phyloP scores from a whole-genome alignment of 1,140 invertebrate species.

The Linepithema humile region DNA sequence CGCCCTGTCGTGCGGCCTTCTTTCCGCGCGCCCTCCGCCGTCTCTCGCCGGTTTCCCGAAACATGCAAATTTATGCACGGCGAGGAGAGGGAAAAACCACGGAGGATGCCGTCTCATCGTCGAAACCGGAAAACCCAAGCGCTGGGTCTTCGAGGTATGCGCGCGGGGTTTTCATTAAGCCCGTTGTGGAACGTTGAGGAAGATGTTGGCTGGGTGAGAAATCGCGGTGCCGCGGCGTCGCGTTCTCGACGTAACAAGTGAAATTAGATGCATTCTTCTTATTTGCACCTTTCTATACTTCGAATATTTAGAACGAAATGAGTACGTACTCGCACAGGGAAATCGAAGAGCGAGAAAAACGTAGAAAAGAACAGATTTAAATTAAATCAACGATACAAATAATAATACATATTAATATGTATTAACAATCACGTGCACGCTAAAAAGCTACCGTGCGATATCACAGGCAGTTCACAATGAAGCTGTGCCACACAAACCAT shows the following conservation, averaged over 20 bases:
- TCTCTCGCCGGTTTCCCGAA: slow-evolving; percentile 60
- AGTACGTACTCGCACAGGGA: not conserved
- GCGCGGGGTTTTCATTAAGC: slow-evolving; percentile 53
- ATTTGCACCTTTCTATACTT: not conserved
- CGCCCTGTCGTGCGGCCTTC: not conserved
- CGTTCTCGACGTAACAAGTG: slow-evolving; percentile 10
- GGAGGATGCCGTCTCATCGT: not conserved
- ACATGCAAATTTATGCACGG: slow-evolving; percentile 70
- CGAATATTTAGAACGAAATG: not conserved
- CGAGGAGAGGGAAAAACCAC: not conserved
- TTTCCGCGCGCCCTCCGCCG: no score
- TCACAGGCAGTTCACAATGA: not conserved
- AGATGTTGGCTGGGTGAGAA: slow-evolving; percentile 46
- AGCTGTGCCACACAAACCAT: not conserved
- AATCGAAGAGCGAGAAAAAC: not conserved
- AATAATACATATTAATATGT: not conserved
- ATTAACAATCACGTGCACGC: not conserved
- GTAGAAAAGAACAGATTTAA: not conserved
- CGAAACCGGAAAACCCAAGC: slow-evolving; percentile 15
- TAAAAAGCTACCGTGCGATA: not conserved
- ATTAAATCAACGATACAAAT: not conserved
- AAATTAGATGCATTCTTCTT: slow-evolving; percentile 10
- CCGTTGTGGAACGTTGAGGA: not conserved
- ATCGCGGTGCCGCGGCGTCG: slow-evolving; percentile 31
- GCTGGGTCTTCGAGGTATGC: not conserved